Conservation (phyloP, 2,797 vertebrate genomes). For the Hafferia zeledoni region DNA sequence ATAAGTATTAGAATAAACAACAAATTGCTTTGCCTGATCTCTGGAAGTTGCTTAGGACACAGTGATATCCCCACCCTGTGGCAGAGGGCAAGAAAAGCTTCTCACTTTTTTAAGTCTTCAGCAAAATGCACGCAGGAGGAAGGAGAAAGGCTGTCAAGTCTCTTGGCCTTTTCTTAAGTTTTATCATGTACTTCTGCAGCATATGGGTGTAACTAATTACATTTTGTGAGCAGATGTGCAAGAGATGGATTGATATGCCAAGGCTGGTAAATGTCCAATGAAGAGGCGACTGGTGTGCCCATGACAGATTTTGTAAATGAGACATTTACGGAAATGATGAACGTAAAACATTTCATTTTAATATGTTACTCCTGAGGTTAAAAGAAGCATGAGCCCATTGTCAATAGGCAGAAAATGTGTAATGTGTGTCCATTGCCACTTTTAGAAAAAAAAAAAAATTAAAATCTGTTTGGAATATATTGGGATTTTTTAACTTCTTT, state of each 20-base stretch:
- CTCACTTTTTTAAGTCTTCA: background rate
- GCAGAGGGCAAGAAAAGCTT: slow-evolving; percentile 22
- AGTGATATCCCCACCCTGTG: background rate
- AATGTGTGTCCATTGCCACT: background rate
- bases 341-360: slow-evolving; percentile 4
- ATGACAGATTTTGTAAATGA: slow-evolving; percentile 56
- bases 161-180: slow-evolving; percentile 32
- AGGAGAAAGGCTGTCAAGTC: slow-evolving; percentile 1
- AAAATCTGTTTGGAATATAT: background rate
- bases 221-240: slow-evolving; percentile 64
- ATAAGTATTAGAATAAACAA: background rate
- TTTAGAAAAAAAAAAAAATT: too few species aligned
- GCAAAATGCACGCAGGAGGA: background rate
- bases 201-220: slow-evolving; percentile 57
- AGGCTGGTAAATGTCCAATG: slow-evolving; percentile 54
- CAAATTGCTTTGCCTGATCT: background rate
- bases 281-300: slow-evolving; percentile 46
- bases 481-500: background rate
- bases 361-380: slow-evolving; percentile 7
- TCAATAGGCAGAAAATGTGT: background rate
- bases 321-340: slow-evolving; percentile 12
- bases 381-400: background rate
- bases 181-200: slow-evolving; percentile 40
- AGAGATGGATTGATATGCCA: slow-evolving; percentile 60
- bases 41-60: background rate